phyloP scores from a whole-genome alignment of 2,113 vertebrate species.

The Ceyx margarethae region DNA sequence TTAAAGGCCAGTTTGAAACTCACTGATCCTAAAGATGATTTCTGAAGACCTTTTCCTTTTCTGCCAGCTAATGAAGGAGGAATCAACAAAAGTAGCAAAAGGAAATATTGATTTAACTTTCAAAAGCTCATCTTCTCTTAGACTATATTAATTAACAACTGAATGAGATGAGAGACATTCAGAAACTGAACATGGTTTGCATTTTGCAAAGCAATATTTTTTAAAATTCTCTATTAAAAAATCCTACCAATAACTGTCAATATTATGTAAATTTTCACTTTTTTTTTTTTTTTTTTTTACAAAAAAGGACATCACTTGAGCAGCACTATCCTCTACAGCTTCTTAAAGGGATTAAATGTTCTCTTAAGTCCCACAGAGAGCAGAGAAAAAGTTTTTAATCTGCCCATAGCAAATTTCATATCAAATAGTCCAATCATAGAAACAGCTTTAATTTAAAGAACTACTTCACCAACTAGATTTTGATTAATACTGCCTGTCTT shows the following conservation, averaged over 20 bases:
- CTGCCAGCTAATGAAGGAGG: neutral
- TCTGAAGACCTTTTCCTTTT: neutral
- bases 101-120: neutral
- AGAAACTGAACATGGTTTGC: neutral
- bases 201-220: neutral
- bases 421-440: neutral
- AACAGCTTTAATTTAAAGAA: neutral
- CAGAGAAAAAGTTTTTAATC: neutral
- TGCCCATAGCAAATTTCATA: neutral
- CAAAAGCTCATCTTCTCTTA: neutral
- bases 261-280: neutral
- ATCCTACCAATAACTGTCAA: neutral
- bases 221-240: neutral
- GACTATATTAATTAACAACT: neutral
- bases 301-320: neutral
- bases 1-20: neutral
- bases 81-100: neutral
- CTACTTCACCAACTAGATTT: neutral
- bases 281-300: neutral
- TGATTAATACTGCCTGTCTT: neutral
- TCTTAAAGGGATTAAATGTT: neutral
- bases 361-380: neutral
- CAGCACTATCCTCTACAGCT: neutral
- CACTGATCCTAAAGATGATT: neutral
- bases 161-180: neutral